phyloP scores from a whole-genome alignment of 2,113 vertebrate genomes.

The Lampris incognitus region DNA sequence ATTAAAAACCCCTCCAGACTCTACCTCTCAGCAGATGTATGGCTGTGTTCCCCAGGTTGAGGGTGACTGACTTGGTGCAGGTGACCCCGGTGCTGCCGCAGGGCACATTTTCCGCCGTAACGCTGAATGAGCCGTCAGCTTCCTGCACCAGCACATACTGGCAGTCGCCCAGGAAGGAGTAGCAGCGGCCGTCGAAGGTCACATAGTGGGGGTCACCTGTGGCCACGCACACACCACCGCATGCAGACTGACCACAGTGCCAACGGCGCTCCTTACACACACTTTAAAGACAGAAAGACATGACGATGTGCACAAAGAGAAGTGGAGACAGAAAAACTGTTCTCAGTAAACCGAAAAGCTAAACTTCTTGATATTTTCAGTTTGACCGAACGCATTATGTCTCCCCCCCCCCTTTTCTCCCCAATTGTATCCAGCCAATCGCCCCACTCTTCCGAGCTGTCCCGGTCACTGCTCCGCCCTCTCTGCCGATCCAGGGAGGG shows the following conservation, averaged over 20 bases:
- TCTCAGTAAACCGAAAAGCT: too few species aligned
- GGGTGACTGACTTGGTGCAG: constrained; percentile 90
- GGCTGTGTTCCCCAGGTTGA: constrained; percentile 84
- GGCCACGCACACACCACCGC: constrained; percentile 87
- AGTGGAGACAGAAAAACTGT: neutral
- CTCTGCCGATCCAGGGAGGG: too few species aligned
- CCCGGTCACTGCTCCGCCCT: too few species aligned
- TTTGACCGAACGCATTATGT: too few species aligned
- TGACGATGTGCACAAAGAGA: neutral
- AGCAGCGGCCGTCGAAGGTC: constrained; percentile 88
- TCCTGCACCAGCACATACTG: constrained; percentile 89
- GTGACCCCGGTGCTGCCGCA: constrained; percentile 88
- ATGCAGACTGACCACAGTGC: constrained; percentile 82
- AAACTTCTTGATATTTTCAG: too few species aligned
- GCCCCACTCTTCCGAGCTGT: too few species aligned
- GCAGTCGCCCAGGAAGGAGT: constrained; percentile 91
- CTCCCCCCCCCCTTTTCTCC: too few species aligned
- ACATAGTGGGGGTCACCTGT: constrained; percentile 93
- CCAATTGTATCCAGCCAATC: too few species aligned
- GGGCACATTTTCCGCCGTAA: constrained; percentile 89
- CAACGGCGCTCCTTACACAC: constrained; percentile 85
- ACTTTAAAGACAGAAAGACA: constrained; percentile 57
- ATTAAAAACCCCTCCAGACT: neutral
- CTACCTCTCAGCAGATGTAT: constrained; percentile 91
- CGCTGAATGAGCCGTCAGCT: constrained; percentile 79